Base-by-base conservation (phyloP, 2,113 vertebrate species). In the Centropus unirufus region DNA sequence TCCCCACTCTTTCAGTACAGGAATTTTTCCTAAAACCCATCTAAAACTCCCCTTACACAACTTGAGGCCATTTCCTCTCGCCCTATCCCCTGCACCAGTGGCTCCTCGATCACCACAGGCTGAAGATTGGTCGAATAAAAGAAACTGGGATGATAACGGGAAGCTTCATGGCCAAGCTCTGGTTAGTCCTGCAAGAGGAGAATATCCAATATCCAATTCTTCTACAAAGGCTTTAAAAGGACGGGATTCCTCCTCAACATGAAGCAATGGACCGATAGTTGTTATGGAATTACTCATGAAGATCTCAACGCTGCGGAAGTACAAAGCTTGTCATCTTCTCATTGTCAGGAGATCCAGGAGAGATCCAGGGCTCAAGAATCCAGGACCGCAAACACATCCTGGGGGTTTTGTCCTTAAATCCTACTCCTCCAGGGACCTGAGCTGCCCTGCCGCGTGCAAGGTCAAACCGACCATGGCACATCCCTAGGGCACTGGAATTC, bases 101-200 rank as follows among this genome's bases (percentile, higher is more conserved):
- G 18, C 46, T 82, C 91, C 69, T 74, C 15, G 8, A 73, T 82
- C 90, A 68, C 14, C 89, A 84, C 59, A 92, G n/a, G 92, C 83
- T 83, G 91, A 68, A 88, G 77, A 81, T 16, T 23, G 70, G 46
- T 85, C 1, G 29, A 73, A 91, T 92, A 94, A 93, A 90, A 82
- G 91, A 89, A 52, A 36, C 32, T 29, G 69, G 5, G 5, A 26
- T 10, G 57, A 91, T 64, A 78, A 91, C 73, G 86, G 58, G 75
- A 93, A 84, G 77, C 87, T 89, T 95, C 44, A 68, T 64, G 91
- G 78, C 89, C 81, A 57, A 92, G 73, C 30, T 29, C 40, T 9
- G 30, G 74, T 75, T 89, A 89, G 77, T n/a, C 0, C 58, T 3
- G 10, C 22, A 10, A 82, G 83, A 93, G 92, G 16, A 92, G 66